Evolutionary conservation across 2,113 vertebrate genomes (phyloP).

Genomic region (Halichoerus grypus): DNA sequence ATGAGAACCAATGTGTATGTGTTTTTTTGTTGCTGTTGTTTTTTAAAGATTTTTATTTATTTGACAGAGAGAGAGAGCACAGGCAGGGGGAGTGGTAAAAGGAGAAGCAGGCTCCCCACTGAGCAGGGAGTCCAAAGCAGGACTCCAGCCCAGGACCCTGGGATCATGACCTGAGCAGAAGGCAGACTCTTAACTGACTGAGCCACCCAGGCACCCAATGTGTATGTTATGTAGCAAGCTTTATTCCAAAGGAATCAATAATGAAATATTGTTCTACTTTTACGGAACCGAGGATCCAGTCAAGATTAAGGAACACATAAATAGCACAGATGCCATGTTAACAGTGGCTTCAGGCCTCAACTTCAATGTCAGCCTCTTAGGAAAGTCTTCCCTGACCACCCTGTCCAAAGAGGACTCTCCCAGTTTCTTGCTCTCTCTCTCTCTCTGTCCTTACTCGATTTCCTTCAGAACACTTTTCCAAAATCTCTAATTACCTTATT

Average conservation of each 20-base stretch:
- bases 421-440: neutral
- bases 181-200: neutral
- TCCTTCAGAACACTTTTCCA: neutral
- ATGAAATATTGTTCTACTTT: slow-evolving; percentile 29
- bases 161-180: neutral
- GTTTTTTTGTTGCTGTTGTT: too few species aligned
- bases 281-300: neutral
- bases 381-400: neutral
- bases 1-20: neutral
- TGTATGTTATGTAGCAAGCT: neutral
- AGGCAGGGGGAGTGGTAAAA: neutral
- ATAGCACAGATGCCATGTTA: neutral
- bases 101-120: neutral
- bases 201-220: neutral
- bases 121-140: neutral
- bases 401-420: neutral
- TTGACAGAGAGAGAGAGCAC: neutral
- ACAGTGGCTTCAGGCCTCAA: neutral
- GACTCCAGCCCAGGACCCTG: neutral
- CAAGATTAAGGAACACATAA: neutral
- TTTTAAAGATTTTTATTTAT: neutral
- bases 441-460: neutral
- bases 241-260: neutral
- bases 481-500: neutral
- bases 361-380: neutral